A percentile compares a stretch with the other conserved stretches of the same genome.
phyloP scores from a whole-genome alignment of 2,888 invertebrate genomes.

The Euclidia mi region DNA sequence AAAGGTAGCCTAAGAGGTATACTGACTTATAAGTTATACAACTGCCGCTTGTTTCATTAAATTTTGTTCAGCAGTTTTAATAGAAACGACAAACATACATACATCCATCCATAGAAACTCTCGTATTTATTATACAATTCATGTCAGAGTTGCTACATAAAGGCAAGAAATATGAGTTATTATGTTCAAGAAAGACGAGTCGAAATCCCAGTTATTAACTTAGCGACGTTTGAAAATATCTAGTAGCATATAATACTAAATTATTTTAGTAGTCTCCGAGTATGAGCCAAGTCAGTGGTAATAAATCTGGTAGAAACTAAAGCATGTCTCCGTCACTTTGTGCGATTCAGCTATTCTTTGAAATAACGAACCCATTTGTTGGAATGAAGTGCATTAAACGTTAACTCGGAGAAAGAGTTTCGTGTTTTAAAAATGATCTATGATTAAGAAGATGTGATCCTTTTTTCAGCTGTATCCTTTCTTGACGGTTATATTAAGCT shows the following conservation, averaged over 20 bases:
- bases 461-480: too few species aligned
- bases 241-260: conserved; percentile 31
- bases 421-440: conserved; percentile 14
- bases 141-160: too few species aligned
- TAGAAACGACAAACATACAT: too few species aligned
- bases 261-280: conserved; percentile 41
- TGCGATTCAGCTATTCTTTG: conserved; percentile 57
- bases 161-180: too few species aligned
- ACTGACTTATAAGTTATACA: too few species aligned
- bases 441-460: too few species aligned
- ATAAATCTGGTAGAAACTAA: conserved; percentile 58
- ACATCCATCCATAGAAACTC: too few species aligned
- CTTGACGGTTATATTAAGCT: too few species aligned
- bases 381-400: conserved; percentile 55
- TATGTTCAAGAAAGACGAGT: background rate
- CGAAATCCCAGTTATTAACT: conserved; percentile 3
- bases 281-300: conserved; percentile 46
- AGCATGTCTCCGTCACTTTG: conserved; percentile 51
- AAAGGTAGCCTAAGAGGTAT: too few species aligned
- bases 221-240: conserved; percentile 6
- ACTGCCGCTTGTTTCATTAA: too few species aligned
- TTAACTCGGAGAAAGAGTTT: conserved; percentile 23
- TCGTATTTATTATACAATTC: too few species aligned
- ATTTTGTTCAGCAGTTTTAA: too few species aligned
- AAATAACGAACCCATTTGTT: conserved; percentile 57